A percentile compares a stretch with the other conserved stretches of the same genome.
Evolutionary conservation across 1,140 invertebrate genomes (phyloP).

Genomic region (Formica exsecta): DNA sequence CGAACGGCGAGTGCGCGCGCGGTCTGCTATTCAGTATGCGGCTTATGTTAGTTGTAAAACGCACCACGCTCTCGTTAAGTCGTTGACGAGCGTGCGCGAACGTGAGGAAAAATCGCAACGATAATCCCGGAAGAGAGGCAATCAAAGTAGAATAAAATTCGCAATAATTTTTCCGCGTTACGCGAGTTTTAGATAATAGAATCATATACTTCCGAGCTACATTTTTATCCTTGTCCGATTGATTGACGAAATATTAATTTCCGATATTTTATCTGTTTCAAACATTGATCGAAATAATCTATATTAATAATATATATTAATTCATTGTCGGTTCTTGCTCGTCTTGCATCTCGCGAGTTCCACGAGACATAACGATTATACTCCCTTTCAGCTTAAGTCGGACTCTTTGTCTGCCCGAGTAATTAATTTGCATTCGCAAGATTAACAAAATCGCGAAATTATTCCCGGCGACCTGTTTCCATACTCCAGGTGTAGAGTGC

Average conservation of each 20-base stretch:
- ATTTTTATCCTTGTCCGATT: background rate
- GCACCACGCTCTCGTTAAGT: slow-evolving; percentile 34
- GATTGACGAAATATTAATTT: slow-evolving; percentile 17
- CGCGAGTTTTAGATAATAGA: background rate
- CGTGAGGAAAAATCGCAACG: slow-evolving; percentile 59
- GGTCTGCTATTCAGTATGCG: slow-evolving; percentile 64
- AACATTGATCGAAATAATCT: background rate
- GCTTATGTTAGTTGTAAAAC: slow-evolving; percentile 39
- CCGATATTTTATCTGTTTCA: background rate
- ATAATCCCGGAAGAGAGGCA: slow-evolving; percentile 34
- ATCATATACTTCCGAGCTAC: background rate
- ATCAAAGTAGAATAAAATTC: background rate
- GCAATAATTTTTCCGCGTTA: slow-evolving; percentile 24
- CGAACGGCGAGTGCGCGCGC: slow-evolving; percentile 32
- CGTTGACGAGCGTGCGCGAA: slow-evolving; percentile 40
- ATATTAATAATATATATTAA: background rate
- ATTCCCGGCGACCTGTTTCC: slow-evolving; percentile 51
- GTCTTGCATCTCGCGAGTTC: background rate
- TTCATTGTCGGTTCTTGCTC: background rate
- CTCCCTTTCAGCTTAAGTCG: slow-evolving; percentile 3
- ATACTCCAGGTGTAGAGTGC: background rate
- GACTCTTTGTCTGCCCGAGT: background rate
- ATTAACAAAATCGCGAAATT: slow-evolving; percentile 37
- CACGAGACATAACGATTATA: background rate
- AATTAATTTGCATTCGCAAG: slow-evolving; percentile 64